Evolutionary conservation across 2,797 vertebrate species (phyloP).

Genomic region (Siniperca scherzeri): DNA sequence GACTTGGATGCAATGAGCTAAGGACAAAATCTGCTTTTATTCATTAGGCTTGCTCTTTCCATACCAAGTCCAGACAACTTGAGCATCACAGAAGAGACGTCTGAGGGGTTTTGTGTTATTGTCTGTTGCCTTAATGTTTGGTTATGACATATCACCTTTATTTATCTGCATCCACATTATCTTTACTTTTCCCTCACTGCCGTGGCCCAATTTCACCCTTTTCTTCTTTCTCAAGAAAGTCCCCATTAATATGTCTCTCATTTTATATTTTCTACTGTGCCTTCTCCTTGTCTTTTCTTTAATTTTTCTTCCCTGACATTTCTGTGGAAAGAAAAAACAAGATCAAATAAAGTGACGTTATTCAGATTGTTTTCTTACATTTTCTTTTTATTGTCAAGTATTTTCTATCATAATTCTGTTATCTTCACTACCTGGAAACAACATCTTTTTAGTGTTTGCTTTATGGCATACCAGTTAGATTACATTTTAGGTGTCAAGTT

Average conservation of each 20-base stretch:
- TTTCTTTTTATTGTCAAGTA: background rate
- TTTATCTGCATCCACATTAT: background rate
- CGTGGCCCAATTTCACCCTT: background rate
- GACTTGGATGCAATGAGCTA: background rate
- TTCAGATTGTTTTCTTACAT: background rate
- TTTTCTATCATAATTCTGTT: background rate
- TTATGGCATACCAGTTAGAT: background rate
- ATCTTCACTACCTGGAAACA: background rate
- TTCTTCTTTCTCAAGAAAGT: background rate
- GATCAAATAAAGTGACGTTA: background rate
- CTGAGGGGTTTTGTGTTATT: background rate
- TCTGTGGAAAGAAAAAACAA: background rate
- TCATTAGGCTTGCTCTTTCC: background rate
- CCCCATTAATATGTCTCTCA: background rate
- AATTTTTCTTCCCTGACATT: background rate
- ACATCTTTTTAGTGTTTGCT: background rate
- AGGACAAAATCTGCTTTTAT: conserved; percentile 1
- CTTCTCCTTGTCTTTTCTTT: background rate
- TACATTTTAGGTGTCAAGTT: background rate
- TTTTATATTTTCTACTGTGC: background rate
- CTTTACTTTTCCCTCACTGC: background rate
- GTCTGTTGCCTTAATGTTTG: conserved; percentile 8
- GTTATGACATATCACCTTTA: background rate
- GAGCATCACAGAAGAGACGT: background rate
- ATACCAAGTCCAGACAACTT: background rate